A percentile compares a stretch with the other conserved stretches of the same genome.
phyloP scores from a whole-genome alignment of 2,797 vertebrate species.

The Acrossocheilus wenchowensis region DNA sequence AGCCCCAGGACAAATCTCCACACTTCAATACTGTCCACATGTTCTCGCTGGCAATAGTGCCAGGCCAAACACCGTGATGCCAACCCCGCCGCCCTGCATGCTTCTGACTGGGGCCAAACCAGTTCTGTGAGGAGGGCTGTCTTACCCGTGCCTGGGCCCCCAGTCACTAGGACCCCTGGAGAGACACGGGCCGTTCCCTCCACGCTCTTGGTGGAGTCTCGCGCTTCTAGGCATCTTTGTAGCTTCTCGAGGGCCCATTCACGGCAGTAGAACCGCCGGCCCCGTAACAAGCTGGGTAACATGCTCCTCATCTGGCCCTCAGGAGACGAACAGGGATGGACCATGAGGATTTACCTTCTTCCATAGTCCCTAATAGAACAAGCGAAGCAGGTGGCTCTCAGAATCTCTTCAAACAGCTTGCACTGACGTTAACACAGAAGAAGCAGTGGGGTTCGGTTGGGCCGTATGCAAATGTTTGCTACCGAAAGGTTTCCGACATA shows the following conservation, averaged over 20 bases:
- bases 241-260: slow-evolving; percentile 86
- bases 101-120: slow-evolving; percentile 78
- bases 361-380: slow-evolving; percentile 66
- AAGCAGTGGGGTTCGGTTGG: background rate
- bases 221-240: slow-evolving; percentile 73
- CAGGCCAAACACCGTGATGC: slow-evolving; percentile 77
- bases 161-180: slow-evolving; percentile 77
- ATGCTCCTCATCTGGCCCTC: slow-evolving; percentile 72
- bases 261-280: slow-evolving; percentile 81
- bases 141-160: slow-evolving; percentile 83
- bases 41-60: slow-evolving; percentile 83
- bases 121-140: slow-evolving; percentile 79
- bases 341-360: slow-evolving; percentile 55
- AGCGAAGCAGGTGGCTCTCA: slow-evolving; percentile 25
- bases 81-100: slow-evolving; percentile 67
- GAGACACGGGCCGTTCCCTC: slow-evolving; percentile 45
- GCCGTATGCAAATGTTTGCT: slow-evolving; percentile 26
- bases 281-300: slow-evolving; percentile 74
- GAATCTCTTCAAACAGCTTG: slow-evolving; percentile 3
- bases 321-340: slow-evolving; percentile 45
- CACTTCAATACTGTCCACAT: slow-evolving; percentile 71
- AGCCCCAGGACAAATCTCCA: slow-evolving; percentile 79
- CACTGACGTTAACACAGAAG: background rate
- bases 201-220: slow-evolving; percentile 40
- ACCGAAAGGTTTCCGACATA: background rate